Evolutionary conservation across 2,113 vertebrate species (phyloP), one percentile per base, ranked within the genome.

Genomic region (Taurulus bubalis): DNA sequence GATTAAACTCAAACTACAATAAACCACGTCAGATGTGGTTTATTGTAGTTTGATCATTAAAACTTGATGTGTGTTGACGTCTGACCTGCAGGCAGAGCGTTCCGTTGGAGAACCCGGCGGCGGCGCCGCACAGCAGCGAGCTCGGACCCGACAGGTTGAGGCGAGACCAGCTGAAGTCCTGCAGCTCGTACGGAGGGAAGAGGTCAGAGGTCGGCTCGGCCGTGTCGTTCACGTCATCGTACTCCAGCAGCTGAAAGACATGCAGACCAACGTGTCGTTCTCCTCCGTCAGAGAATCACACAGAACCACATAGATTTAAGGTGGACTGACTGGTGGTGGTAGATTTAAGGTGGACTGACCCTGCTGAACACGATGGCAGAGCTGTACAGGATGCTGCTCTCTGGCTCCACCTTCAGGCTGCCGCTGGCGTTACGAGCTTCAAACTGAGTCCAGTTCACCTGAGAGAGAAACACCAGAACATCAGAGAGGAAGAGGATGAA

Each of bases 371-470:
- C 70, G 0, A 98, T 0, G 0, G 96, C 96, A 0, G 90, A 78
- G 80, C 97, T 95, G 80, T 95, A 95, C 30, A 90, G 56, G 1
- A 98, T 45, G 1, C 95, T 97, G 86, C 88, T 69, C 36, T 93
- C 70, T 0, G 98, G 98, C 18, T 95, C 94, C 15, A 99, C 94
- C 71, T 8, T 47, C 84, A 99, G 2, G 77, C 96, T 93, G 1
- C 95, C 95, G 0, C 90, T 65, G 0, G 91, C 89, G 0, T 91
- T 76, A 0, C 79, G 18, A 0, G 94, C 93, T 0, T 95, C 69
- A 56, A 98, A 96, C 14, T 0, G 71, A 2, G 72, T 69, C 98
- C 98, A 99, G 93, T 98, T 87, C 77, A 99, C 82, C 82, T 94
- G 69, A 69, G 18, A 63, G 55, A 62, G 8, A n/a, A 22, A 73